Evolutionary conservation across 1,140 invertebrate species (phyloP).

Genomic region (Brachionus rotundiformis): DNA sequence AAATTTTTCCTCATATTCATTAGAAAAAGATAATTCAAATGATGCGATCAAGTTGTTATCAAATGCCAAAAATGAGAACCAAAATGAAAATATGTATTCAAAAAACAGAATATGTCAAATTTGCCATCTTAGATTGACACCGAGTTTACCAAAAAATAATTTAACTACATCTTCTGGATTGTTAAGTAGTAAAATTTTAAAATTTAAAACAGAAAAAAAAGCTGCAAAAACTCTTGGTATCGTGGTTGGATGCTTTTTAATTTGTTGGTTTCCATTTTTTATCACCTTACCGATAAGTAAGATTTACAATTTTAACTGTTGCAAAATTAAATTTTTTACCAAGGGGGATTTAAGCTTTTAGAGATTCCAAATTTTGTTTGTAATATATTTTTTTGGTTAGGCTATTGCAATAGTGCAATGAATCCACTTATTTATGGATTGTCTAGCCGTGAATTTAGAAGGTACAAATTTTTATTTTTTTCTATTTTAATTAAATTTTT

Average conservation of each 20-base stretch:
- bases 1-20: not conserved
- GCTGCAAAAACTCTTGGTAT: constrained; percentile 80
- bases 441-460: constrained; percentile 90
- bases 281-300: constrained; percentile 69
- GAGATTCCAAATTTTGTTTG: constrained; percentile 56
- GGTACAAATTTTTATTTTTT: too few relatives aligned
- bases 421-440: constrained; percentile 96
- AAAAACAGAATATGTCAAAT: not conserved
- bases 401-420: constrained; percentile 69
- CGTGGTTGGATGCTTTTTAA: constrained; percentile 87
- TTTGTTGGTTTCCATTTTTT: constrained; percentile 97
- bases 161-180: not conserved
- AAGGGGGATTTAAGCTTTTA: constrained; percentile 19
- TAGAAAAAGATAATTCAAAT: not conserved
- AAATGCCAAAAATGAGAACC: not conserved
- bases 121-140: not conserved
- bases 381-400: constrained; percentile 72
- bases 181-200: constrained; percentile 25
- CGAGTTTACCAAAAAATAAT: constrained; percentile 35
- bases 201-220: constrained; percentile 51
- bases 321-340: not conserved
- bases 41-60: not conserved
- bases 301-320: constrained; percentile 47
- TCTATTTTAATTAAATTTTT: not conserved
- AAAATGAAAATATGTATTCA: not conserved